Evolutionary conservation across 2,113 vertebrate genomes (phyloP).

Genomic region (Ptilonorhynchus violaceus): DNA sequence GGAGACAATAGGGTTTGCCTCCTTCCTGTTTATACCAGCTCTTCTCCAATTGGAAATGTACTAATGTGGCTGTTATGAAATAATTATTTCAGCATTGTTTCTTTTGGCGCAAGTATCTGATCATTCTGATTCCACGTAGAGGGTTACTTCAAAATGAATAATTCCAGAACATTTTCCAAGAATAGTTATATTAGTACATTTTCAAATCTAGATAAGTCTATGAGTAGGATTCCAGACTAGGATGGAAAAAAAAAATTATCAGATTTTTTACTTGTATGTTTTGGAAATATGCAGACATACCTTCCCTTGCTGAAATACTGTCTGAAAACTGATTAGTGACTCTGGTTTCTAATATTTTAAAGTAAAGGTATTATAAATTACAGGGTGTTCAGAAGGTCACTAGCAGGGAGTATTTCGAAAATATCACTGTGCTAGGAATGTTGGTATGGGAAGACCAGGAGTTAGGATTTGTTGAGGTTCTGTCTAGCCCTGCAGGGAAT

Average conservation of each 20-base stretch:
- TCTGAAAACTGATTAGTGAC: neutral
- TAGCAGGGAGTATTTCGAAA: neutral
- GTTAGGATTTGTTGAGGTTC: neutral
- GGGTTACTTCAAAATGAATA: neutral
- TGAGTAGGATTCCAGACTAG: neutral
- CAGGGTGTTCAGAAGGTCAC: neutral
- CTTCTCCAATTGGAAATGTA: neutral
- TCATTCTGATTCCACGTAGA: neutral
- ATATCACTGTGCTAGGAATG: neutral
- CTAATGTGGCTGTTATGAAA: slow-evolving; percentile 15
- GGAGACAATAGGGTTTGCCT: slow-evolving; percentile 33
- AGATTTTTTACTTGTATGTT: neutral
- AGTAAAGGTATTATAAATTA: neutral
- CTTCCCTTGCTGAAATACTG: neutral
- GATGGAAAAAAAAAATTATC: neutral
- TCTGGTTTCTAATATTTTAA: neutral
- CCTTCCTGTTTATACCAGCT: slow-evolving; percentile 16
- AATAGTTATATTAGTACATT: slow-evolving; percentile 6
- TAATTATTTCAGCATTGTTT: slow-evolving; percentile 5
- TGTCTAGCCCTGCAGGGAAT: neutral
- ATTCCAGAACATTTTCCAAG: slow-evolving; percentile 8
- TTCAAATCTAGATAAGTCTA: slow-evolving; percentile 12
- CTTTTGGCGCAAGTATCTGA: neutral
- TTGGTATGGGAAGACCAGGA: neutral
- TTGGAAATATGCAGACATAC: neutral